Base-by-base conservation (phyloP, 2,113 vertebrate genomes). In the Gnathonemus echidnorhynchus region DNA sequence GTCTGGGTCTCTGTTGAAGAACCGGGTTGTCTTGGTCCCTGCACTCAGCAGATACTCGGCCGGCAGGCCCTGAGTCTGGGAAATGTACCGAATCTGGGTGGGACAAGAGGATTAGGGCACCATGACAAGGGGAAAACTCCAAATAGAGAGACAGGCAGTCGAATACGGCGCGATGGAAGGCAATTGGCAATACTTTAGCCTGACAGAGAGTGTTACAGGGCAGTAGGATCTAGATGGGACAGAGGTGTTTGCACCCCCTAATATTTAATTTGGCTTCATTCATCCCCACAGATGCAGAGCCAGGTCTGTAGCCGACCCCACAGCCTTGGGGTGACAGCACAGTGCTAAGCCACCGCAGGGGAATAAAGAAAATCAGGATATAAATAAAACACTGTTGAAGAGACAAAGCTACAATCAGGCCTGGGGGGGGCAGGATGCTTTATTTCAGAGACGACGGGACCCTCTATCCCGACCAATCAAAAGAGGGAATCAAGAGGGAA, bases 1-100 rank as follows among this genome's bases (percentile, higher is more conserved):
- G 93, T 99, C 98, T 0, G 97, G 96, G 93, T 99, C 98, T 95
- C 98, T 97, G 96, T 99, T 99, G 96, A 99, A 99, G 96, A 99
- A 99, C 94, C 98, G 96, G 1, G 98, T 98, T 84, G 98, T 99
- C 96, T 99, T 99, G 49, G 98, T 99, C 91, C 98, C 98, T 48
- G 98, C 98, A 77, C 98, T 99, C 95, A 99, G 95, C 93, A 99
- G 97, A 95, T 99, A 99, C 94, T 99, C 98, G 84, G 98, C 98
- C 70, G 98, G 98, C 93, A 99, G 96, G 89, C 98, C 98, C 93
- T 99, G 98, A 0, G 98, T 99, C 96, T 99, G 98, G 89, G 98
- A 99, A 95, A 99, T 99, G 96, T 99, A 99, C 91, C 98, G 97
- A 94, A 99, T 99, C 98, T 99, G 95, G 27, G 86, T 17, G 35